Evolutionary conservation across 2,113 vertebrate species (phyloP).

Genomic region (Limnothrissa miodon): DNA sequence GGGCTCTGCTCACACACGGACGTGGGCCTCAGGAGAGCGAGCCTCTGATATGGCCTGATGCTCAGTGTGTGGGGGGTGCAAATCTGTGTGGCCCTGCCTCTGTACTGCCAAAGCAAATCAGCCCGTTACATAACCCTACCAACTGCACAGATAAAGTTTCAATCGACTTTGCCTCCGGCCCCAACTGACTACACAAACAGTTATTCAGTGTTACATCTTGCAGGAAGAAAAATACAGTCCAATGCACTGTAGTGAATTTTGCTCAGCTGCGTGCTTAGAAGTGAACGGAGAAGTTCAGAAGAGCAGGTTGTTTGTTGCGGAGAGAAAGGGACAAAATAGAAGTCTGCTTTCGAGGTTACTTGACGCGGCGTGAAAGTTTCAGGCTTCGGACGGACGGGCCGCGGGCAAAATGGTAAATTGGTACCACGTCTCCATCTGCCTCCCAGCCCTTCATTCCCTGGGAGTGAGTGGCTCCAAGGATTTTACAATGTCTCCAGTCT

Average conservation of each 20-base stretch:
- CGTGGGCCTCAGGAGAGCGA: background rate
- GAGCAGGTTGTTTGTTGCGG: background rate
- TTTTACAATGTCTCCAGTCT: constrained; percentile 27
- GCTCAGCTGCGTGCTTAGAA: background rate
- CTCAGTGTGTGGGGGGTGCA: background rate
- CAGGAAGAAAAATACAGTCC: background rate
- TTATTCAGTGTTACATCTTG: background rate
- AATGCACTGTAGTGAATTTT: background rate
- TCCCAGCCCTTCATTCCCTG: constrained; percentile 39
- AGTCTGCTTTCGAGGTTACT: constrained; percentile 44
- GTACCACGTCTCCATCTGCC: constrained; percentile 44
- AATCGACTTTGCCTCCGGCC: background rate
- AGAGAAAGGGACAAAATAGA: background rate
- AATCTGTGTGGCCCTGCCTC: background rate
- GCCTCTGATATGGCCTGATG: background rate
- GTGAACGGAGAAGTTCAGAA: background rate
- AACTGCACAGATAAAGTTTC: background rate
- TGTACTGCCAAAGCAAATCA: background rate
- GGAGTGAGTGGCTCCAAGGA: constrained; percentile 27
- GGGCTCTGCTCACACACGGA: background rate
- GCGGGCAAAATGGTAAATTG: constrained; percentile 44
- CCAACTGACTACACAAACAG: background rate
- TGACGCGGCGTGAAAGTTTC: constrained; percentile 21
- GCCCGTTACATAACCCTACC: background rate
- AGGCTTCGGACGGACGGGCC: constrained; percentile 41